A percentile compares a stretch with the other conserved stretches of the same genome.
Conservation (phyloP, 2,888 invertebrate genomes). For the Theretra japonica region DNA sequence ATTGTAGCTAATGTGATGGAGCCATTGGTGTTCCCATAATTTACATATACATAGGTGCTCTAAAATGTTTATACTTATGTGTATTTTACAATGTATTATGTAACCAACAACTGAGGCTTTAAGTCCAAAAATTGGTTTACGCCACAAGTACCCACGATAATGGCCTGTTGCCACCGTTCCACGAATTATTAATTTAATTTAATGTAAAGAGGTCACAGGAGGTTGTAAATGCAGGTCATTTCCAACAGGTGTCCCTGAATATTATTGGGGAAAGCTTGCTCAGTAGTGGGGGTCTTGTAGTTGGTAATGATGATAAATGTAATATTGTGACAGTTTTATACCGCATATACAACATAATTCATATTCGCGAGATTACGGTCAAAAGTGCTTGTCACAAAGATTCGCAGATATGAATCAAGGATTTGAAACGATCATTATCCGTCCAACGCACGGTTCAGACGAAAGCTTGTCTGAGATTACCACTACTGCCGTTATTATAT, state of each 20-base stretch:
- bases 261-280: too few species aligned
- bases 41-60: not conserved
- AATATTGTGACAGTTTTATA: not conserved
- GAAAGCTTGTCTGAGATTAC: conserved; percentile 44
- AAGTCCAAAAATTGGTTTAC: too few species aligned
- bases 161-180: too few species aligned
- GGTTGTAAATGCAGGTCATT: too few species aligned
- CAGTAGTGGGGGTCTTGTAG: too few species aligned
- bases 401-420: conserved; percentile 6
- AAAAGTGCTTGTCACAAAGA: not conserved
- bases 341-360: not conserved
- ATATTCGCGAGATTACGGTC: not conserved
- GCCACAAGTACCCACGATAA: too few species aligned
- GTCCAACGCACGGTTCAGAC: conserved; percentile 31
- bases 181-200: too few species aligned
- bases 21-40: not conserved
- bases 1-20: not conserved
- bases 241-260: too few species aligned
- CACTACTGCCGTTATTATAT: conserved; percentile 40
- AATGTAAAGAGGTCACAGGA: too few species aligned
- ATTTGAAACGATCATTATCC: not conserved
- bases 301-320: too few species aligned
- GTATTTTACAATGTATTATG: too few species aligned
- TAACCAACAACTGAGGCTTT: not conserved
- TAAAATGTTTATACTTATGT: not conserved